phyloP scores from a whole-genome alignment of 2,797 vertebrate genomes.

The Bufotes viridis region DNA sequence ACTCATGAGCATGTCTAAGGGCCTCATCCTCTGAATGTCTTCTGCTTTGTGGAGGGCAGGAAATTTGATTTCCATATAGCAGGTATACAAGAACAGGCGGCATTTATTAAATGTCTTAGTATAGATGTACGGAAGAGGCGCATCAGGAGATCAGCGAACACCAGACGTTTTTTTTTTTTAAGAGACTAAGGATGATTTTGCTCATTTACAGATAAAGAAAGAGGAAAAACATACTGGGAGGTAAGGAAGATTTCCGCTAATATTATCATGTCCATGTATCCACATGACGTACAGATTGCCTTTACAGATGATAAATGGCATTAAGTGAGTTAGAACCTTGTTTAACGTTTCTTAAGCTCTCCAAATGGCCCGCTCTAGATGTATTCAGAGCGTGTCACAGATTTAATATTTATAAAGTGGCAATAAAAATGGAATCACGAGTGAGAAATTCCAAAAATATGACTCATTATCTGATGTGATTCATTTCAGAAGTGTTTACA shows the following conservation, averaged over 20 bases:
- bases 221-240: too few relatives aligned
- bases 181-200: too few relatives aligned
- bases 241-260: not conserved
- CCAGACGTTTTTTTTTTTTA: too few relatives aligned
- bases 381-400: slow-evolving; percentile 29
- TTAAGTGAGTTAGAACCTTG: slow-evolving; percentile 12
- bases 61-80: too few relatives aligned
- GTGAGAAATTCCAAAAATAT: slow-evolving; percentile 24
- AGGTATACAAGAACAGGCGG: too few relatives aligned
- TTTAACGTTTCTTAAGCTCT: not conserved
- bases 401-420: slow-evolving; percentile 36
- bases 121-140: too few relatives aligned
- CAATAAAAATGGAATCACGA: slow-evolving; percentile 21
- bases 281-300: not conserved
- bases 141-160: too few relatives aligned
- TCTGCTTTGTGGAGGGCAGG: too few relatives aligned
- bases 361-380: not conserved
- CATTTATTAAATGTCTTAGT: too few relatives aligned
- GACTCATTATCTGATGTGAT: not conserved
- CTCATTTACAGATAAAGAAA: too few relatives aligned
- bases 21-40: too few relatives aligned
- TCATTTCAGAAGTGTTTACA: not conserved
- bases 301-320: not conserved
- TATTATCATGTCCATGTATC: not conserved
- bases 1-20: too few relatives aligned